Conservation (phyloP, 2,888 invertebrate genomes). For the Anaspis maculata region DNA sequence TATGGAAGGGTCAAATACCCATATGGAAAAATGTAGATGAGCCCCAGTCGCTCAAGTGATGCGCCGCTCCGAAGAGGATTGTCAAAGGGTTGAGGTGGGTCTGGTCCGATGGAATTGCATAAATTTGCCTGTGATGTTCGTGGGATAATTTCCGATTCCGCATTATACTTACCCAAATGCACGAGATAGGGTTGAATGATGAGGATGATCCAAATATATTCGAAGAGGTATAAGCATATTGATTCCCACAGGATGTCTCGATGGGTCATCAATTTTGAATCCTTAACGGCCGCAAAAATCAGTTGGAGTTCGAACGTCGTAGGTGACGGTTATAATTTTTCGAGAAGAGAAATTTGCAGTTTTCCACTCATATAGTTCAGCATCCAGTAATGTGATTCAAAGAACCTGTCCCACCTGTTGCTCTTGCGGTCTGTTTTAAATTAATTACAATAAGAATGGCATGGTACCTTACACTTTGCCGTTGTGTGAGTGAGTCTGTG, state of each 20-base stretch:
- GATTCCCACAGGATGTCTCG: constrained; percentile 28
- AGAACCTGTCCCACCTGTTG: constrained; percentile 15
- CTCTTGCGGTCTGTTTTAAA: constrained; percentile 15
- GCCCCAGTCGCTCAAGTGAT: constrained; percentile 26
- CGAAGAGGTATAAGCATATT: too few relatives aligned
- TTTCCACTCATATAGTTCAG: too few relatives aligned
- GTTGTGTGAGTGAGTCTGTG: too few relatives aligned
- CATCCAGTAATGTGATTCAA: too few relatives aligned
- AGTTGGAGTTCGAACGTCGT: too few relatives aligned
- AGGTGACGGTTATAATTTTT: constrained; percentile 2
- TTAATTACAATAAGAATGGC: constrained; percentile 32
- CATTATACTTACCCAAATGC: constrained; percentile 26
- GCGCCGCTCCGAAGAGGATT: constrained; percentile 1
- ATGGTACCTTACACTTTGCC: too few relatives aligned
- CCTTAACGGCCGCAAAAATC: constrained; percentile 10
- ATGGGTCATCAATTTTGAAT: constrained; percentile 22
- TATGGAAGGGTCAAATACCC: constrained; percentile 39
- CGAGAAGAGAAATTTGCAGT: not conserved
- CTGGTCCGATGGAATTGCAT: constrained; percentile 32
- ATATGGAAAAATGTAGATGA: constrained; percentile 42
- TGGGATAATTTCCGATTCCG: constrained; percentile 37
- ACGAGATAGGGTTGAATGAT: constrained; percentile 31
- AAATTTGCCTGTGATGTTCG: constrained; percentile 35
- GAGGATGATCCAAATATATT: constrained; percentile 29
- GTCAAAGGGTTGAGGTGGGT: constrained; percentile 6